A percentile compares a stretch with the other conserved stretches of the same genome.
phyloP scores from a whole-genome alignment of 2,888 invertebrate genomes.

The Melangyna quadrimaculata region DNA sequence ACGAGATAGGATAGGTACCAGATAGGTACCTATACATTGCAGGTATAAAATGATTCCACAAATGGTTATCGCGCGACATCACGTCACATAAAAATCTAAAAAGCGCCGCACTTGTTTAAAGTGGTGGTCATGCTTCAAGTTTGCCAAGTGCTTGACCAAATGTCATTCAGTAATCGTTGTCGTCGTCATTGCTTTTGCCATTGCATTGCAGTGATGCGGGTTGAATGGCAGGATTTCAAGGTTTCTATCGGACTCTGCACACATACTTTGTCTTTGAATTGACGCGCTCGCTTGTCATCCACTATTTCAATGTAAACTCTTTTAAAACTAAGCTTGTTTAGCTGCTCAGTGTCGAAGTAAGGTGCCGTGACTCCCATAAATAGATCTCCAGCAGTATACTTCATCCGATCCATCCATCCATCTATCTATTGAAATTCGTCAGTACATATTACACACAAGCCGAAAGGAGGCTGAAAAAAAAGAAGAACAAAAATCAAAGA shows the following conservation, averaged over 20 bases:
- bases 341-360: constrained; percentile 59
- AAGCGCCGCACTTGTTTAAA: constrained; percentile 64
- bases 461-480: background rate
- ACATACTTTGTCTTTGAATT: constrained; percentile 24
- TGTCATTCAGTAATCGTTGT: constrained; percentile 67
- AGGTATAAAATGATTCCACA: constrained; percentile 29
- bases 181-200: background rate
- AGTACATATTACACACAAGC: constrained; percentile 26
- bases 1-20: no score
- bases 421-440: constrained; percentile 63
- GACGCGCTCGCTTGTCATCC: constrained; percentile 37
- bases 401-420: constrained; percentile 46
- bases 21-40: background rate
- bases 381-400: constrained; percentile 45
- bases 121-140: constrained; percentile 62
- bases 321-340: background rate
- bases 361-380: constrained; percentile 71
- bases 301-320: background rate
- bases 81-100: constrained; percentile 66
- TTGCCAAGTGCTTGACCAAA: constrained; percentile 55
- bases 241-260: constrained; percentile 43
- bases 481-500: constrained; percentile 19
- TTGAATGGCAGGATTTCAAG: constrained; percentile 71
- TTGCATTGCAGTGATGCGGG: constrained; percentile 2
- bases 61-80: constrained; percentile 67